Evolutionary conservation across 2,888 invertebrate species (phyloP).

Genomic region (Notodonta dromedarius): DNA sequence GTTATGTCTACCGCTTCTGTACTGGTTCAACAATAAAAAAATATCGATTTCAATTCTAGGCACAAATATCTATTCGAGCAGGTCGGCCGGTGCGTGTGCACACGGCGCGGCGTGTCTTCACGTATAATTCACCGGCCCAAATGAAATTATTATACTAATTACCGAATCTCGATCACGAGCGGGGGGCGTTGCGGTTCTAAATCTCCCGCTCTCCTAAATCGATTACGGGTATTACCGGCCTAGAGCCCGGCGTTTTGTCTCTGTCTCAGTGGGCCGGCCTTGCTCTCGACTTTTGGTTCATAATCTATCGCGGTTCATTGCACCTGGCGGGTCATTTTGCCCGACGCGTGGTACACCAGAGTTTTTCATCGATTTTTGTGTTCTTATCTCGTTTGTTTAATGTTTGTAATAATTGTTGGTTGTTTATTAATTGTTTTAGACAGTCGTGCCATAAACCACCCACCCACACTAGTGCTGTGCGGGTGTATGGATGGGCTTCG

Average conservation of each 20-base stretch:
- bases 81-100: constrained; percentile 42
- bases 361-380: constrained; percentile 25
- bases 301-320: constrained; percentile 75
- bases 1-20: constrained; percentile 58
- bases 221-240: constrained; percentile 76
- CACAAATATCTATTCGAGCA: constrained; percentile 36
- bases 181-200: constrained; percentile 71
- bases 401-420: constrained; percentile 41
- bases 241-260: constrained; percentile 74
- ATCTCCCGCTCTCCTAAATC: constrained; percentile 76
- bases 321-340: constrained; percentile 60
- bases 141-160: constrained; percentile 81
- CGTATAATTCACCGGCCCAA: constrained; percentile 65
- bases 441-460: constrained; percentile 40
- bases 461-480: constrained; percentile 37
- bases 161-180: constrained; percentile 73
- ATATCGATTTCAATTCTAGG: constrained; percentile 39
- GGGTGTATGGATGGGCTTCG: constrained; percentile 36
- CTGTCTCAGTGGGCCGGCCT: constrained; percentile 76
- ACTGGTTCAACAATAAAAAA: constrained; percentile 39
- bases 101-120: constrained; percentile 57
- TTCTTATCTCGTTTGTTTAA: constrained; percentile 45
- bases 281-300: constrained; percentile 69
- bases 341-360: constrained; percentile 30
- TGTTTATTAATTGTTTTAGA: constrained; percentile 42